Evolutionary conservation across 2,797 vertebrate genomes (phyloP).

Genomic region (Huso huso): DNA sequence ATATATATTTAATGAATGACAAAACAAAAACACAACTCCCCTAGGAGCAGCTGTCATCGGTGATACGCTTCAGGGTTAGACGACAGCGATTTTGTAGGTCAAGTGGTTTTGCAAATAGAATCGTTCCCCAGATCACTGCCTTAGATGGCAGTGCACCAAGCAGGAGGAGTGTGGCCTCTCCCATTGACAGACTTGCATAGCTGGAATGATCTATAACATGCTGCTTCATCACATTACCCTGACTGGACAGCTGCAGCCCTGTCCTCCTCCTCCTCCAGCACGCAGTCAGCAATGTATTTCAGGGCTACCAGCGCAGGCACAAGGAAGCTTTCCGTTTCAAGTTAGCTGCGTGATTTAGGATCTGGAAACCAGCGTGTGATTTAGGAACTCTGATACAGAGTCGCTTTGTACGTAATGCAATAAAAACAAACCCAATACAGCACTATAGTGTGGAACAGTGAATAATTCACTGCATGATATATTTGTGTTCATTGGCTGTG

Average conservation of each 20-base stretch:
- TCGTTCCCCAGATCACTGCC: constrained; percentile 22
- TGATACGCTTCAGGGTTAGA: too few species aligned
- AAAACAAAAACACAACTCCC: too few species aligned
- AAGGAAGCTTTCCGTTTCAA: constrained; percentile 32
- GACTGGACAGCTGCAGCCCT: constrained; percentile 43
- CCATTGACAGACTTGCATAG: constrained; percentile 25
- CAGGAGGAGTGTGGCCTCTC: constrained; percentile 34
- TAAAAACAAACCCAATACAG: too few species aligned
- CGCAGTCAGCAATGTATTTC: constrained; percentile 25
- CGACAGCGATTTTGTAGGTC: too few species aligned
- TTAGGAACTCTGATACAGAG: too few species aligned
- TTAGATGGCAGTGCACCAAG: constrained; percentile 59
- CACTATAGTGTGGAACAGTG: too few species aligned
- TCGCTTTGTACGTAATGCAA: too few species aligned
- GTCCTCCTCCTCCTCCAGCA: constrained; percentile 12
- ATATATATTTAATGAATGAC: too few species aligned
- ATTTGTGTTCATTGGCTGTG: too few species aligned
- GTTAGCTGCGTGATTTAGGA: constrained; percentile 3
- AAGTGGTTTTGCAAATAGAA: too few species aligned
- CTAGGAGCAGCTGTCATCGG: too few species aligned
- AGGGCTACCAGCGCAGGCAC: constrained; percentile 9
- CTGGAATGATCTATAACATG: constrained; percentile 45
- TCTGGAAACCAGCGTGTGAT: neutral
- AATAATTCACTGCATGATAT: too few species aligned
- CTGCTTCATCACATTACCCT: constrained; percentile 51